phyloP scores from a whole-genome alignment of 1,140 invertebrate species.

The Brachionus calyciflorus region DNA sequence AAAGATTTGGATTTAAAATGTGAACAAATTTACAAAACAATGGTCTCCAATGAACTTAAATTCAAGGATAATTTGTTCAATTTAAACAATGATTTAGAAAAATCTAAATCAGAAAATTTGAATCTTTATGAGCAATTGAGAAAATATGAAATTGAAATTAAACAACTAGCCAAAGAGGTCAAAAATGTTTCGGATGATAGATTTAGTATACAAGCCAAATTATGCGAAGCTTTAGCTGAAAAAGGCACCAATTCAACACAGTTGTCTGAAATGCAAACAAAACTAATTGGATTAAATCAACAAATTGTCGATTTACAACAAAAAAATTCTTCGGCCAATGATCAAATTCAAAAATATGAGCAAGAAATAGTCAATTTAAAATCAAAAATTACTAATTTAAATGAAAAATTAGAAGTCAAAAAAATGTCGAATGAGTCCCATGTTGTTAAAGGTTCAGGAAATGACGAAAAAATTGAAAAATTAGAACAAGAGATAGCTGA shows the following conservation, averaged over 20 bases:
- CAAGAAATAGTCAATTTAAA: too few relatives aligned
- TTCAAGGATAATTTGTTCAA: conserved; percentile 21
- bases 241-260: background rate
- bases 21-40: background rate
- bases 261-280: too few relatives aligned
- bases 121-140: background rate
- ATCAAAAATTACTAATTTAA: too few relatives aligned
- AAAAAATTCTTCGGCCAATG: background rate
- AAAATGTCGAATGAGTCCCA: too few relatives aligned
- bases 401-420: too few relatives aligned
- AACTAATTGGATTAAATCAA: background rate
- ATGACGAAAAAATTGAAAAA: too few relatives aligned
- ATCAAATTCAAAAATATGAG: background rate
- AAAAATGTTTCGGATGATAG: background rate
- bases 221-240: conserved; percentile 3
- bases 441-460: too few relatives aligned
- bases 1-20: background rate
- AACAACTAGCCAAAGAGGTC: background rate
- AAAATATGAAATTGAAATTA: background rate
- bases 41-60: conserved; percentile 26
- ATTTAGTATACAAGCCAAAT: background rate
- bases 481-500: too few relatives aligned
- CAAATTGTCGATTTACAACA: background rate
- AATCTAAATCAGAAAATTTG: background rate
- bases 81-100: conserved; percentile 23